Evolutionary conservation across 2,113 vertebrate genomes (phyloP).

Genomic region (Brienomyrus brachyistius): DNA sequence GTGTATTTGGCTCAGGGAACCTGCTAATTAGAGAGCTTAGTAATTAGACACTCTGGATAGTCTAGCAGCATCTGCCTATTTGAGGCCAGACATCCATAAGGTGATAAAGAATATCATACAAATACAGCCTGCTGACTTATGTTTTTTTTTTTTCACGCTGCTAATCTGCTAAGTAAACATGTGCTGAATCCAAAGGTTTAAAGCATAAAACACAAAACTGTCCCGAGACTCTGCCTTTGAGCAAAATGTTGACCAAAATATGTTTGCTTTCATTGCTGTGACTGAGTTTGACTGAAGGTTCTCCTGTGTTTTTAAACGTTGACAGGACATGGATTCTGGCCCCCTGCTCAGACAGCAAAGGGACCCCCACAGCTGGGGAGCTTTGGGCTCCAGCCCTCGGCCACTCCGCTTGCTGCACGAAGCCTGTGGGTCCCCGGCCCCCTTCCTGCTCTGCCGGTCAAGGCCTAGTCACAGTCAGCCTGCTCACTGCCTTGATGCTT

Average conservation of each 20-base stretch:
- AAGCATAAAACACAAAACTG: background rate
- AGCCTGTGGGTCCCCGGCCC: slow-evolving; percentile 17
- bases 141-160: background rate
- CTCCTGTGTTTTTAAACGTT: background rate
- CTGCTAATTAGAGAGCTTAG: slow-evolving; percentile 17
- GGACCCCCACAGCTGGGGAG: background rate
- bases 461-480: slow-evolving; percentile 27
- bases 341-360: background rate
- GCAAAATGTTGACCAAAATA: background rate
- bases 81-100: background rate
- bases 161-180: background rate
- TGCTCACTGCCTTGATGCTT: slow-evolving; percentile 27
- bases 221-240: background rate
- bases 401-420: background rate
- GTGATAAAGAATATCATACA: background rate
- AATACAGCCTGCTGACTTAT: background rate
- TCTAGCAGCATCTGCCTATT: background rate
- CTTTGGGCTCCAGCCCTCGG: background rate
- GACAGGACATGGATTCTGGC: background rate
- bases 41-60: slow-evolving; percentile 11
- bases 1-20: background rate
- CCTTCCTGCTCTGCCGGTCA: slow-evolving; percentile 19
- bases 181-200: background rate
- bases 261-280: background rate
- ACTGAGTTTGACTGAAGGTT: background rate